Evolutionary conservation across 2,113 vertebrate genomes (phyloP), one percentile per base, ranked within the genome.

Genomic region (Myiagra hebetior): DNA sequence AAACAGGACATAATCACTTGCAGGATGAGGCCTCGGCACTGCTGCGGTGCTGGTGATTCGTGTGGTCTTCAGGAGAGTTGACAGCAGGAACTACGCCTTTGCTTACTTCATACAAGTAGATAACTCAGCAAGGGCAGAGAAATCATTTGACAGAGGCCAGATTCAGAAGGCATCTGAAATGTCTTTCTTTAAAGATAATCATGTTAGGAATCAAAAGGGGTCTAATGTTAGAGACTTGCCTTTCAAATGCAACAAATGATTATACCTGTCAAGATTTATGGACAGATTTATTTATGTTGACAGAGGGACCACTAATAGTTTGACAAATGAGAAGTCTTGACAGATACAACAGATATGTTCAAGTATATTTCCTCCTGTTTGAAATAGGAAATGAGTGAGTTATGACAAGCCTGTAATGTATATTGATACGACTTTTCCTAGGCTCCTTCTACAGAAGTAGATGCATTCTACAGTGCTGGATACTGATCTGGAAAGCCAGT

Each of bases 261-360:
- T 98, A 97, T 94, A 97, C 97, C 97, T 98, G 98, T 98, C 97
- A 98, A 98, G 98, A 98, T 98, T 98, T 98, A 98, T 98, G 98
- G 98, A 98, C 97, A 97, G 98, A 98, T 98, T 96, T 98, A 98
- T 98, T 98, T 98, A 98, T 98, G 98, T 97, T 98, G 98, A 98
- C 98, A 97, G 91, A 96, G 86, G 96, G 97, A 95, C 98, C 96
- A 97, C 97, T 98, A 98, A 98, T 96, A 95, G 97, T 97, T 98
- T 98, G 98, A 98, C 96, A 98, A 98, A 98, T 97, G 97, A 98
- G 97, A 95, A 96, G 90, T 91, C 96, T 98, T 98, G 98, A 98
- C 97, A 98, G 97, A 96, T 96, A 96, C 96, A 97, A 96, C 97
- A 97, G 97, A 97, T 95, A 97, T n/a, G 94, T 96, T 97, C 93